Percentiles rank a stretch among this genome's conserved stretches.
These are phyloP conservation scores for Macquaria ambigua DNA, from an alignment of 2,113 vertebrate species.

Conservation along the genomic window DNA sequence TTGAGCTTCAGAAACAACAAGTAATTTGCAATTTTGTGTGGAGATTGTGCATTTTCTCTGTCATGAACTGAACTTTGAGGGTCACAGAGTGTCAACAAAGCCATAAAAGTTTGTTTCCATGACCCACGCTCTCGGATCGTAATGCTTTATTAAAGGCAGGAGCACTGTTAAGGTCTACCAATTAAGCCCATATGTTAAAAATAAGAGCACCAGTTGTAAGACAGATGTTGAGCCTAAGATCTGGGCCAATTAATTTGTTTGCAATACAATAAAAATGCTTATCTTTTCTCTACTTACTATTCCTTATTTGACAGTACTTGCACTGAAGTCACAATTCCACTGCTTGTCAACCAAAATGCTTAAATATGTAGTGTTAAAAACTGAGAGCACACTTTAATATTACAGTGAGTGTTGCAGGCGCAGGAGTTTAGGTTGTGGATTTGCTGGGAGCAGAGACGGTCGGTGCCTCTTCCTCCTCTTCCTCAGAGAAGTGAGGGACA, in stretches of 20 bases:
- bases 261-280: background rate
- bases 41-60: background rate
- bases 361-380: constrained; percentile 16
- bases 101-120: background rate
- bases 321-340: background rate
- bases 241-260: background rate
- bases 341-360: constrained; percentile 23
- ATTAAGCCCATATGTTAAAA: background rate
- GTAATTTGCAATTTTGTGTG: background rate
- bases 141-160: background rate
- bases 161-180: background rate
- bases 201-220: background rate
- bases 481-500: constrained; percentile 94
- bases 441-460: constrained; percentile 61
- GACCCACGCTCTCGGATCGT: background rate
- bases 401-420: constrained; percentile 17
- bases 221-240: background rate
- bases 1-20: background rate
- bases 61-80: background rate
- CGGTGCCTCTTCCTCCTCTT: constrained; percentile 80
- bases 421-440: constrained; percentile 65
- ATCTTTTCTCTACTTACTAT: background rate
- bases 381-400: constrained; percentile 15
- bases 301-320: background rate
- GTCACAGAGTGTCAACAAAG: background rate